phyloP scores from a whole-genome alignment of 2,888 invertebrate species.

The Xestia sexstrigata region DNA sequence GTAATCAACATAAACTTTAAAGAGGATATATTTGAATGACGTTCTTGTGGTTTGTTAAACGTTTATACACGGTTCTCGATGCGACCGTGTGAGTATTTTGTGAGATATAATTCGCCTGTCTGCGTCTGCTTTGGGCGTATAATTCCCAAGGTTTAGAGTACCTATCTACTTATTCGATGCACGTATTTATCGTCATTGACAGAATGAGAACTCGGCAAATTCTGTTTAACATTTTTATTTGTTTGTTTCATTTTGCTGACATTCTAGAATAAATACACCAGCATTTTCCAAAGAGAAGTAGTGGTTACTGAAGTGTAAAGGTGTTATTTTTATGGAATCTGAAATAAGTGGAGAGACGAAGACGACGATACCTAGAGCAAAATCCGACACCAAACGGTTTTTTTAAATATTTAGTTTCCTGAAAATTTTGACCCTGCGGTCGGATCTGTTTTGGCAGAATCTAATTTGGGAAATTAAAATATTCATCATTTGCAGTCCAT shows the following conservation, averaged over 20 bases:
- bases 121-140: too few relatives aligned
- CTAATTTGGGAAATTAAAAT: not conserved
- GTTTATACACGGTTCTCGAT: too few relatives aligned
- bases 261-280: not conserved
- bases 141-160: slow-evolving; percentile 29
- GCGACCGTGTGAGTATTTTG: too few relatives aligned
- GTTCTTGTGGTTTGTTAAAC: slow-evolving; percentile 29
- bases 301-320: not conserved
- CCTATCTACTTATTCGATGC: slow-evolving; percentile 20
- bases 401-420: not conserved
- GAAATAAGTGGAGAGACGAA: not conserved
- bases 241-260: slow-evolving; percentile 13
- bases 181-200: slow-evolving; percentile 29
- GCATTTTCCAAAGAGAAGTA: not conserved
- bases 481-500: not conserved
- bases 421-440: not conserved
- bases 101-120: too few relatives aligned
- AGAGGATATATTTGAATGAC: slow-evolving; percentile 16
- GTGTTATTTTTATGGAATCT: not conserved
- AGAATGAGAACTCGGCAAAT: slow-evolving; percentile 18
- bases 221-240: slow-evolving; percentile 2
- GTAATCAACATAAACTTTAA: slow-evolving; percentile 25
- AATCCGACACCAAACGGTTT: not conserved
- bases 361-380: not conserved
- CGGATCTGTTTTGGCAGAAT: not conserved